A percentile compares a stretch with the other conserved stretches of the same genome.
Conservation (phyloP, 2,797 vertebrate genomes). For the Dipus sagitta region DNA sequence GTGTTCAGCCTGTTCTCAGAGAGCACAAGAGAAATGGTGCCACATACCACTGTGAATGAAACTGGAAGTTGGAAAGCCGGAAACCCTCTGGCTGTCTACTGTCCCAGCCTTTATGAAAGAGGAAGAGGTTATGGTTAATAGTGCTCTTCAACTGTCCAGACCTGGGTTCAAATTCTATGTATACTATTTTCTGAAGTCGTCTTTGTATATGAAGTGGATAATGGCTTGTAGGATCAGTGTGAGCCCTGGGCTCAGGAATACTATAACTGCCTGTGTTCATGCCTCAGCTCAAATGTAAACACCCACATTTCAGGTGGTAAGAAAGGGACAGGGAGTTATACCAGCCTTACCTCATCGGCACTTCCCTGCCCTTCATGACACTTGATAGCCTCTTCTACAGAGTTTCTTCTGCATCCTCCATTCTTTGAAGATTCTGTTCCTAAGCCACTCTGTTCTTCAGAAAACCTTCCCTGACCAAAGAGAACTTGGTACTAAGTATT, state of each 20-base stretch:
- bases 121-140: neutral
- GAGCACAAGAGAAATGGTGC: neutral
- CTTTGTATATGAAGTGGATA: neutral
- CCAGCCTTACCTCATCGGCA: neutral
- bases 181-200: neutral
- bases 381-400: neutral
- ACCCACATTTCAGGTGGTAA: neutral
- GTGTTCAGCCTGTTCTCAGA: neutral
- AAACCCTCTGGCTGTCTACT: rapidly evolving
- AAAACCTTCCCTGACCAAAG: neutral
- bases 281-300: neutral
- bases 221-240: neutral
- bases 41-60: rapidly evolving
- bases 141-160: neutral
- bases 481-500: neutral
- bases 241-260: neutral
- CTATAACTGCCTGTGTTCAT: neutral
- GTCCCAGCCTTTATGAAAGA: neutral
- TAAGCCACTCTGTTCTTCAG: neutral
- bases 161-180: neutral
- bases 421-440: neutral
- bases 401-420: neutral
- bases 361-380: neutral
- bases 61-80: neutral
- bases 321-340: neutral